phyloP scores from a whole-genome alignment of 2,797 vertebrate species.

The Trichosurus vulpecula region DNA sequence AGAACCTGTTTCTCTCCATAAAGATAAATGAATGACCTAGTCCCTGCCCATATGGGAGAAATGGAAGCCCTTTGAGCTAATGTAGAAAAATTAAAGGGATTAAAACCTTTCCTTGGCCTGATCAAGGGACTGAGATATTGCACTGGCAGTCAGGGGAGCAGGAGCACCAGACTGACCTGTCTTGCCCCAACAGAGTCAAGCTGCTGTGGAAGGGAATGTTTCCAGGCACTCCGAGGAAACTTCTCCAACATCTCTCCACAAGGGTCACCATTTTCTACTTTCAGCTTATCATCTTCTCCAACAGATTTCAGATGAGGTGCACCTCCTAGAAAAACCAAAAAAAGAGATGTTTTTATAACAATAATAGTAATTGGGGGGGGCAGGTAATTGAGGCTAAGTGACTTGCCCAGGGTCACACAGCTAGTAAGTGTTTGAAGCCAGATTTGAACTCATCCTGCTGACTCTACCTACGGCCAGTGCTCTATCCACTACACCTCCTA shows the following conservation, averaged over 20 bases:
- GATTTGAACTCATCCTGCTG: too few species aligned
- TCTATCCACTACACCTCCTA: too few species aligned
- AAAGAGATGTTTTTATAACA: too few species aligned
- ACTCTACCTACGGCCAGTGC: too few species aligned
- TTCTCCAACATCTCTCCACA: constrained; percentile 84
- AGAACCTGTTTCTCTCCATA: background rate
- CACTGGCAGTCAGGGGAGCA: too few species aligned
- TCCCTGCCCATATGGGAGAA: background rate
- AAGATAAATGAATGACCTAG: background rate
- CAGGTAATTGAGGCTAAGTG: too few species aligned
- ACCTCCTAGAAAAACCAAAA: constrained; percentile 80
- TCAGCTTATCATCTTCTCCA: constrained; percentile 88
- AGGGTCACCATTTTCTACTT: constrained; percentile 80
- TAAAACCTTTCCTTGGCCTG: background rate
- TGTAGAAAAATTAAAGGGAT: background rate
- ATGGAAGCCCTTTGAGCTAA: background rate
- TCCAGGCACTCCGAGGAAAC: constrained; percentile 86
- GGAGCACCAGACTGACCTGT: constrained; percentile 86
- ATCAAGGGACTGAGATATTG: too few species aligned
- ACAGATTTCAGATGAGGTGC: constrained; percentile 91
- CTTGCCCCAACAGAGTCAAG: constrained; percentile 87
- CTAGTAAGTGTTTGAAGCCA: too few species aligned
- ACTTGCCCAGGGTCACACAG: too few species aligned
- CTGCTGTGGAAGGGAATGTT: constrained; percentile 93
- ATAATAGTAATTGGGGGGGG: too few species aligned